Percentiles rank a stretch among this genome's conserved stretches.
These are phyloP conservation scores for Drosophila takahashii DNA, from an alignment of 1,140 invertebrate species.

Conservation along the genomic window DNA sequence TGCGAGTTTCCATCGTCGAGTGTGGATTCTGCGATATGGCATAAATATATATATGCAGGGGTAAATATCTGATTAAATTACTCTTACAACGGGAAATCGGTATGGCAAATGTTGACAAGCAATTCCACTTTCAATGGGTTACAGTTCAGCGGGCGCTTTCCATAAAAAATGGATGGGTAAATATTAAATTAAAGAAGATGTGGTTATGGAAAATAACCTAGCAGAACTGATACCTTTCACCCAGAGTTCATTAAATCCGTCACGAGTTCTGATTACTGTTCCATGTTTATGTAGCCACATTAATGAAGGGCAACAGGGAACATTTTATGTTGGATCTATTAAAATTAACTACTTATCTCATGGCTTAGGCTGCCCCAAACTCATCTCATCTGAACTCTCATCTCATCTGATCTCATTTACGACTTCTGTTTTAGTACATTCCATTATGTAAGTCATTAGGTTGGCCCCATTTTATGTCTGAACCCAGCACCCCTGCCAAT, in stretches of 20 bases:
- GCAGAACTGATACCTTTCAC: background rate
- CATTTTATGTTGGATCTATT: conserved; percentile 28
- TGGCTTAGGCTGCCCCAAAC: background rate
- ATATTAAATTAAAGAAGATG: background rate
- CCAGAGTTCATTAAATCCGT: background rate
- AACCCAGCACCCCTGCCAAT: conserved; percentile 14
- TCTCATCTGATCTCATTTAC: conserved; percentile 66
- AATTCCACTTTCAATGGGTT: conserved; percentile 18
- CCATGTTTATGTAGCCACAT: conserved; percentile 9
- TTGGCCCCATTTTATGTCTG: conserved; percentile 58
- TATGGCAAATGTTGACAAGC: conserved; percentile 26
- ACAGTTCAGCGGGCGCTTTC: conserved; percentile 15
- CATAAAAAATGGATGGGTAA: conserved; percentile 2
- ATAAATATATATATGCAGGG: conserved; percentile 12
- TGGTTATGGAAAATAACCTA: background rate
- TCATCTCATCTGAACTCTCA: conserved; percentile 31
- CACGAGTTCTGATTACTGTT: background rate
- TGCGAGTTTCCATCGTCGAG: background rate
- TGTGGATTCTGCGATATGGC: background rate
- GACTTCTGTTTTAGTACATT: conserved; percentile 67
- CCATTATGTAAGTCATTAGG: conserved; percentile 70
- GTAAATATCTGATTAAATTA: conserved; percentile 42
- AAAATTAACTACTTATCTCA: conserved; percentile 30
- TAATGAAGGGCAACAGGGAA: conserved; percentile 4
- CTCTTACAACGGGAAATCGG: conserved; percentile 20